Percentiles rank a stretch among this genome's conserved stretches.
Conservation (phyloP, 2,888 invertebrate species). For the Acronicta aceris region DNA sequence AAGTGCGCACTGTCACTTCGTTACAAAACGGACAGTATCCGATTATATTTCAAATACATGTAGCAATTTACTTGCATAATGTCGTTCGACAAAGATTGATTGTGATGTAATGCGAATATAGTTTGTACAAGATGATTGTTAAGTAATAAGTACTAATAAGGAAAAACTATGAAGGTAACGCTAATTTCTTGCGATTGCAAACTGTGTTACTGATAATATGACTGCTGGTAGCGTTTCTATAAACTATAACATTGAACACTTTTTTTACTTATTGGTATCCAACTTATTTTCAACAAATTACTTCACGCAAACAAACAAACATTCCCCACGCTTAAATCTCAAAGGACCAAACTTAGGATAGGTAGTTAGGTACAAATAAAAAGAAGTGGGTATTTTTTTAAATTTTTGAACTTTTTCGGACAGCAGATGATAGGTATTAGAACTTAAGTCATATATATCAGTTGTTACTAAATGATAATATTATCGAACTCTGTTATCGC, state of each 20-base stretch:
- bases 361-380: not conserved
- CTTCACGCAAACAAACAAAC: too few relatives aligned
- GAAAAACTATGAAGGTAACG: constrained; percentile 3
- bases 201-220: not conserved
- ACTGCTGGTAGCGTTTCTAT: not conserved
- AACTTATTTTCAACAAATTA: not conserved
- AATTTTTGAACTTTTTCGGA: not conserved
- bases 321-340: not conserved
- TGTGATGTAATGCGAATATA: constrained; percentile 32
- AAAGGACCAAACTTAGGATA: not conserved
- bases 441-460: not conserved
- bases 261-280: not conserved
- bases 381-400: not conserved
- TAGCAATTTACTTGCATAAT: constrained; percentile 45
- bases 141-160: constrained; percentile 23
- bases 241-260: not conserved
- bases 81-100: constrained; percentile 8
- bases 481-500: constrained; percentile 7
- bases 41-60: constrained; percentile 48
- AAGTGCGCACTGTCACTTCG: constrained; percentile 16
- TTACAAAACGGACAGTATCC: constrained; percentile 43
- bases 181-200: not conserved
- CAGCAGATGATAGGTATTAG: not conserved
- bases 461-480: constrained; percentile 2
- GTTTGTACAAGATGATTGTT: constrained; percentile 12